Base-by-base conservation (phyloP, 2,113 vertebrate species). In the Tinamus guttatus region DNA sequence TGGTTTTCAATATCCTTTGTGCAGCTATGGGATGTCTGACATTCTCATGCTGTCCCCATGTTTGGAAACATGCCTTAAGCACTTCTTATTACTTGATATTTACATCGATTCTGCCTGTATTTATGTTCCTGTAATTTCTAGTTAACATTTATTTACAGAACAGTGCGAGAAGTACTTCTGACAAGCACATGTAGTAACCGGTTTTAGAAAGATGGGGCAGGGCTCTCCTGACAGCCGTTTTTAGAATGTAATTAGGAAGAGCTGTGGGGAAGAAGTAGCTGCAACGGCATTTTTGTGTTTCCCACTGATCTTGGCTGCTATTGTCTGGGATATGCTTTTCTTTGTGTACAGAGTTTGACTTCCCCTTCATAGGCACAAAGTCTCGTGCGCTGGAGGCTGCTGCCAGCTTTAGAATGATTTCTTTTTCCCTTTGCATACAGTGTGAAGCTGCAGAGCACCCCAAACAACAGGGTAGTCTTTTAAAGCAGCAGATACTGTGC, bases 211-310 rank as follows among this genome's bases (percentile, higher is more conserved):
- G 68, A 95, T 90, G 81, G 52, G 93, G 88, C 93, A 94, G 84
- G 76, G 70, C 87, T 97, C 1, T 0, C 85, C 95, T 95, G 65
- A 84, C 70, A 95, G 86, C 90, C 69, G 8, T 84, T 91, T 94
- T 93, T 78, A 76, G 93, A 69, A 70, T 94, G 79, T 84, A 95
- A 95, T 94, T 83, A 91, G 88, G 30, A 95, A 70, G 92, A 74
- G 84, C 19, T 83, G 47, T 93, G 93, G 65, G 90, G 85, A 89
- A 51, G 51, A 80, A 86, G 82, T 63, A 89, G 68, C 95, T 97
- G 79, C 97, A 94, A 85, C 93, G 96, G 97, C 94, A 96, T 97
- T 98, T 95, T 98, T 98, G 76, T 93, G 49, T 91, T 93, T 90
- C 87, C 85, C 76, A 75, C 90, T 97, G 85, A 65, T 86, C 97